phyloP scores from a whole-genome alignment of 2,888 invertebrate species.

The Drosophila paracracens region DNA sequence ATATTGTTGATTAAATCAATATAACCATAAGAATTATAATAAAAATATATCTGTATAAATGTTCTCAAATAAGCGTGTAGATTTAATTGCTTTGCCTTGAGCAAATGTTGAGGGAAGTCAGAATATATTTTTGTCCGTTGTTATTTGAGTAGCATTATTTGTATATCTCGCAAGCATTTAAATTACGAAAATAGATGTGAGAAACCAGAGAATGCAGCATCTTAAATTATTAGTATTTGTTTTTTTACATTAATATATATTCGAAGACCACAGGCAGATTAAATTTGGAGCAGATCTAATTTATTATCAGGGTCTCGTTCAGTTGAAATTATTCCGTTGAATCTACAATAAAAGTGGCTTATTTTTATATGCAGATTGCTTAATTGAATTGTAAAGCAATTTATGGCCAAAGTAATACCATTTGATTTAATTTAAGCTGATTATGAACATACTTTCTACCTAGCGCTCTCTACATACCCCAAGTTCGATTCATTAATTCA shows the following conservation, averaged over 20 bases:
- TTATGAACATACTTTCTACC: constrained; percentile 28
- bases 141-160: neutral
- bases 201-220: neutral
- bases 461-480: neutral
- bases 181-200: neutral
- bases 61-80: constrained; percentile 36
- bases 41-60: constrained; percentile 9
- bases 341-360: constrained; percentile 21
- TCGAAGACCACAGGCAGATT: neutral
- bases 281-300: neutral
- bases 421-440: constrained; percentile 45
- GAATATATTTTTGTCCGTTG: neutral
- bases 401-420: constrained; percentile 25
- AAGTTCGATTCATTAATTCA: neutral
- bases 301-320: neutral
- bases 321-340: constrained; percentile 8
- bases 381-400: constrained; percentile 39
- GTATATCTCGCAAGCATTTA: neutral
- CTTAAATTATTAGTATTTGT: neutral
- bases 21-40: neutral
- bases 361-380: constrained; percentile 3
- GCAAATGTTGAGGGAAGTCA: neutral
- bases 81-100: constrained; percentile 22
- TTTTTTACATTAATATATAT: neutral
- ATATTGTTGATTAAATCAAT: constrained; percentile 42